Evolutionary conservation across 2,888 invertebrate species (phyloP), one percentile per base, ranked within the genome.

Genomic region (Drosophila anomalata): DNA sequence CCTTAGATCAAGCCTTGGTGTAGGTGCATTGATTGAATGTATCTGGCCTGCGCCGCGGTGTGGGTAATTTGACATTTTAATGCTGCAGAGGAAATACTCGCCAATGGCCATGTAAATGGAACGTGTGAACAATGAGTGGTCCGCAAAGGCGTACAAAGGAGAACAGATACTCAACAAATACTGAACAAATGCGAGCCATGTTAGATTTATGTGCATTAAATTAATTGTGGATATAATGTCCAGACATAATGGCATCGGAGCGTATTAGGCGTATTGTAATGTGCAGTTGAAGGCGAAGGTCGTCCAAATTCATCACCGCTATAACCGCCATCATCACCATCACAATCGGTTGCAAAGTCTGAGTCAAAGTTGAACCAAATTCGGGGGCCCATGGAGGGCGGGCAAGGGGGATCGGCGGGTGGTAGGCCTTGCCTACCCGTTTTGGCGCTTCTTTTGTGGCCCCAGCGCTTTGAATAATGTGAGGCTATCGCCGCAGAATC

Each of bases 11-110:
- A 74, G 54, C 76, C 58, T 56, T 41, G 56, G 53, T 75, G 71
- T 76, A 65, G 79, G 79, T 84, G 78, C 75, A 85, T 82, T 87
- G 83, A 84, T 87, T 85, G 87, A 87, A 78, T 82, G 79, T 57
- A 62, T 65, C 56, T 39, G 29, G 20, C 47, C 42, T 54, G 51
- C 61, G 44, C 50, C 33, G 42, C 69, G 72, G 69, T 73, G 57
- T 77, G 62, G 58, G 66, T 77, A 68, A 72, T 73, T 82, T 87
- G 87, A 85, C 87, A 87, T 84, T 87, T 87, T 77, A 87, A 70
- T 87, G 76, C 72, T 77, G 75, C 87, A 65, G 58, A 75, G 75
- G 61, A 82, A 85, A 75, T 60, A 73, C 70, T 70, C 74, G 33
- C 65, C 76, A 85, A 54, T 76, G 82, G 70, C 82, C 77, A 79